A percentile compares a stretch with the other conserved stretches of the same genome.
phyloP scores from a whole-genome alignment of 2,113 vertebrate genomes.

The Oreochromis niloticus region DNA sequence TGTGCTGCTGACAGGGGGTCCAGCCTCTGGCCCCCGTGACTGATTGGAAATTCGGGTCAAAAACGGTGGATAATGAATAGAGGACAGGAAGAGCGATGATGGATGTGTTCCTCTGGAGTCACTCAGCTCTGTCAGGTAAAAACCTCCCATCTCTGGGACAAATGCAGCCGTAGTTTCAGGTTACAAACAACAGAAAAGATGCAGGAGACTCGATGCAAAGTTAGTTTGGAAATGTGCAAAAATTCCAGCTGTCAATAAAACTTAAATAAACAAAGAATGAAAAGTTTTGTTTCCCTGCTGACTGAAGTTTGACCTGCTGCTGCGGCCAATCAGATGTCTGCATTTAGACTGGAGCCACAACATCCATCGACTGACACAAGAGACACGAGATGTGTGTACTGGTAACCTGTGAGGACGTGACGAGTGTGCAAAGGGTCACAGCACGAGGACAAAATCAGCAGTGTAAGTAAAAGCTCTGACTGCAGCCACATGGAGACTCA shows the following conservation, averaged over 20 bases:
- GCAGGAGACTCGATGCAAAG: background rate
- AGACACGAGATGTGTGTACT: background rate
- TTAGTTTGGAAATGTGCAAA: background rate
- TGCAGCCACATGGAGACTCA: background rate
- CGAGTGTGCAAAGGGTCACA: background rate
- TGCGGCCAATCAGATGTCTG: constrained; percentile 6
- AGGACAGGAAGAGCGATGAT: background rate
- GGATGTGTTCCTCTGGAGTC: background rate
- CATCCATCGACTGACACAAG: background rate
- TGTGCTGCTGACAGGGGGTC: background rate
- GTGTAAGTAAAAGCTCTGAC: background rate
- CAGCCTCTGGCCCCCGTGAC: background rate
- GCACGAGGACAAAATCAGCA: background rate
- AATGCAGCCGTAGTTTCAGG: background rate
- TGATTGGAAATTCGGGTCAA: background rate
- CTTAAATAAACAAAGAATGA: accelerated
- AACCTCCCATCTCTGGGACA: background rate
- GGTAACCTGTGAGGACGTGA: background rate
- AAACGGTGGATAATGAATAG: background rate
- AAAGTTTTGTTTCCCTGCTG: accelerated
- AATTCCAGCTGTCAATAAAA: background rate
- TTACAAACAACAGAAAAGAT: background rate
- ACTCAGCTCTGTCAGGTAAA: accelerated
- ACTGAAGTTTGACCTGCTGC: background rate
- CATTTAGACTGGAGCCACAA: constrained; percentile 7